Conservation (phyloP, 2,113 vertebrate species). For the Pseudopodoces humilis region DNA sequence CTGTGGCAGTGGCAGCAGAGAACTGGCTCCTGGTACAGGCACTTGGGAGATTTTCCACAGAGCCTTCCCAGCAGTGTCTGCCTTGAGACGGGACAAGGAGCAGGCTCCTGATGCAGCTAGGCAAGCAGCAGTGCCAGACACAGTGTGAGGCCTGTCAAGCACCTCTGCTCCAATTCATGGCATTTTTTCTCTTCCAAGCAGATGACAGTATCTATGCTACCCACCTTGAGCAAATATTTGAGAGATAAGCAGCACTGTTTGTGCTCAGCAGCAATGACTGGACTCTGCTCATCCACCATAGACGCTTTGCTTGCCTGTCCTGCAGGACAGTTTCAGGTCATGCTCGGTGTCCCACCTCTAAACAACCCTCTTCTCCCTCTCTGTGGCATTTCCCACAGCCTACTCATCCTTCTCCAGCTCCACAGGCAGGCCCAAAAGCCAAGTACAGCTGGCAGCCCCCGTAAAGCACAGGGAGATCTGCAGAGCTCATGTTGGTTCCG, state of each 20-base stretch:
- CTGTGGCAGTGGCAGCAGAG: not conserved
- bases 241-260: not conserved
- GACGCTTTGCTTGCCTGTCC: fast-evolving
- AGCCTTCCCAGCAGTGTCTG: not conserved
- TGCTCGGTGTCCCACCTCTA: not conserved
- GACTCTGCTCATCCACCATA: not conserved
- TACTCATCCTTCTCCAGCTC: not conserved
- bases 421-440: not conserved
- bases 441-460: not conserved
- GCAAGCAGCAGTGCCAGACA: not conserved
- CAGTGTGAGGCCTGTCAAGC: not conserved
- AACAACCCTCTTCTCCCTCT: not conserved
- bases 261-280: not conserved
- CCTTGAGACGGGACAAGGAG: not conserved
- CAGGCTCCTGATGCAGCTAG: not conserved
- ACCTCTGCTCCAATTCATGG: slow-evolving; percentile 13
- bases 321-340: not conserved
- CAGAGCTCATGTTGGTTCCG: fast-evolving
- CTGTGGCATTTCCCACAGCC: not conserved
- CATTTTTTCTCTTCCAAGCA: not conserved
- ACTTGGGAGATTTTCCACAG: not conserved
- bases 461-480: not conserved
- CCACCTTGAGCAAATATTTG: not conserved
- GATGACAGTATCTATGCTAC: not conserved
- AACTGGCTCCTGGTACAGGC: not conserved